phyloP scores from a whole-genome alignment of 2,888 invertebrate genomes.

The Andrena trimmerana region DNA sequence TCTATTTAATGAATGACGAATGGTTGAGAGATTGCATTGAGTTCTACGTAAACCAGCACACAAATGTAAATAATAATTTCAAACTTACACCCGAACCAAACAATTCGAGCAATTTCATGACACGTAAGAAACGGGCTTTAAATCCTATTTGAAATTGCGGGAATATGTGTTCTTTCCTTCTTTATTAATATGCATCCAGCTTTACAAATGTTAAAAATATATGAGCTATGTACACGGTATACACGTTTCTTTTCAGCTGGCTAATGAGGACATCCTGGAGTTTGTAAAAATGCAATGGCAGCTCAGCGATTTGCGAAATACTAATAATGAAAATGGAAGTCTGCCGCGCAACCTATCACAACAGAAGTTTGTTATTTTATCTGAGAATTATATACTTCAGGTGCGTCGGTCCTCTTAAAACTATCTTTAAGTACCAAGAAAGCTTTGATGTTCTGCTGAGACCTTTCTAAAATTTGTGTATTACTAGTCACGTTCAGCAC shows the following conservation, averaged over 20 bases:
- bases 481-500: no score
- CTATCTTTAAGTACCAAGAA: not conserved
- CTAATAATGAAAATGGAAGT: conserved; percentile 87
- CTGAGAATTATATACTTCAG: conserved; percentile 88
- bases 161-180: not conserved
- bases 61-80: conserved; percentile 35
- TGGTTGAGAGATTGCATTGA: conserved; percentile 81
- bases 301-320: conserved; percentile 88
- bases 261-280: conserved; percentile 84
- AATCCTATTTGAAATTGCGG: not conserved
- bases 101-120: not conserved
- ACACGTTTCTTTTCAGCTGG: conserved; percentile 27
- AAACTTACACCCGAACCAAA: not conserved
- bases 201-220: not conserved
- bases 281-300: conserved; percentile 90
- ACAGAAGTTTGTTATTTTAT: conserved; percentile 85
- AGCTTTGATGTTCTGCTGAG: not conserved
- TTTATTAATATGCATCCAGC: not conserved
- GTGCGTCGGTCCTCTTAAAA: conserved; percentile 82
- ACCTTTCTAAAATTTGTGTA: not conserved
- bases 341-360: conserved; percentile 87
- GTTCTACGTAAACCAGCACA: conserved; percentile 70
- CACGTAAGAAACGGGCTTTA: not conserved
- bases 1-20: conserved; percentile 78
- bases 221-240: no score